Conservation (phyloP, 2,113 vertebrate genomes). For the Vulpes vulpes region DNA sequence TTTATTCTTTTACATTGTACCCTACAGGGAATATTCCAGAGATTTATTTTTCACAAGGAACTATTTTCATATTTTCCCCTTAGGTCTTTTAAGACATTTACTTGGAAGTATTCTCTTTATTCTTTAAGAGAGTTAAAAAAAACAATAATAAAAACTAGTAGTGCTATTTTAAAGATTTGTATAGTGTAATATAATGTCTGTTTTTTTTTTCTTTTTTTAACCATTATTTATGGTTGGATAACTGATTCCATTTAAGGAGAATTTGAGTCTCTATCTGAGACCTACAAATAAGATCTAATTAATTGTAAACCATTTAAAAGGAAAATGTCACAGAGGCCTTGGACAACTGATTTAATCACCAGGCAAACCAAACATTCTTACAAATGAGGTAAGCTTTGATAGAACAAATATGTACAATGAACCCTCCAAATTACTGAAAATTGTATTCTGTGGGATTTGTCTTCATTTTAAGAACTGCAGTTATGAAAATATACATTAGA, state of each 20-base stretch:
- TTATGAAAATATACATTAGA: not conserved
- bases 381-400: not conserved
- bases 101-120: constrained; percentile 62
- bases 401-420: not conserved
- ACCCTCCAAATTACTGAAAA: not conserved
- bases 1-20: constrained; percentile 35
- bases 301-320: not conserved
- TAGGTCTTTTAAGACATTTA: constrained; percentile 47
- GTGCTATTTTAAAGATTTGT: not conserved
- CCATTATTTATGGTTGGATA: not conserved
- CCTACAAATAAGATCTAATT: not conserved
- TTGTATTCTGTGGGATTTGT: not conserved
- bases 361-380: not conserved
- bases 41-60: constrained; percentile 29
- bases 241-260: not conserved
- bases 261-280: not conserved
- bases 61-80: not conserved
- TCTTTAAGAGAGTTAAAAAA: not conserved
- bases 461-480: constrained; percentile 40
- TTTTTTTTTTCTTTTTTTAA: constrained; percentile 13
- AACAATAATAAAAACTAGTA: not conserved
- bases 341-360: not conserved
- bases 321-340: not conserved
- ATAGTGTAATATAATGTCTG: not conserved
- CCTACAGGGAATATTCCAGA: not conserved